Base-by-base conservation (phyloP, 2,113 vertebrate genomes). In the Cyanoramphus novaezelandiae region DNA sequence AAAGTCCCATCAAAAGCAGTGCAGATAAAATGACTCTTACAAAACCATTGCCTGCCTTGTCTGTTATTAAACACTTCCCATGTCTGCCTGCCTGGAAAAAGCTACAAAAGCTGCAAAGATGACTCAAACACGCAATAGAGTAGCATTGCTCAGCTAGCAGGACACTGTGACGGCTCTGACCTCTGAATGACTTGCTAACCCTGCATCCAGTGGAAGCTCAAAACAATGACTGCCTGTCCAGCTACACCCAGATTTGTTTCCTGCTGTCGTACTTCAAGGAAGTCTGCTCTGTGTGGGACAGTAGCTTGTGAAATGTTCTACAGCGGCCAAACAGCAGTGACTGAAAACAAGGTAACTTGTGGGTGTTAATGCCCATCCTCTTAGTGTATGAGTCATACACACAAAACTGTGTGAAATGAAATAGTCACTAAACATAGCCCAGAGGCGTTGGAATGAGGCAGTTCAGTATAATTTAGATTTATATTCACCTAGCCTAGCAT, bases 171-270 rank as follows among this genome's bases (percentile, higher is more conserved):
- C 0, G 0, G 47, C 75, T 76, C 75, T 92, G 83, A 95, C 90
- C 88, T 85, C 81, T 50, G 60, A 70, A 20, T 24, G 52, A 87
- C 92, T 93, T 31, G 14, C 47, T 57, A 82, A 39, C 25, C 91
- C 53, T 47, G 41, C 76, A 67, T 81, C 59, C 63, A 90, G 44
- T 95, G 83, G 94, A 94, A 93, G 17, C 37, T 71, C n/a, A 55
- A 67, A 98, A 96, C 88, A 96, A 88, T 53, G 59, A 27, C 46
- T 75, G 44, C 25, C 70, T 93, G 80, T 85, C 68, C 82, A 85
- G 83, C 89, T 94, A 69, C 86, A 29, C 71, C 90, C 62, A 65
- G 35, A 29, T 77, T 69, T 50, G 69, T 87, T 95, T 97, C 92
- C 96, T 96, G 81, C 71, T 85, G 67, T 79, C 41, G 0, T 21